phyloP scores from a whole-genome alignment of 1,140 invertebrate species.

The Mya arenaria region DNA sequence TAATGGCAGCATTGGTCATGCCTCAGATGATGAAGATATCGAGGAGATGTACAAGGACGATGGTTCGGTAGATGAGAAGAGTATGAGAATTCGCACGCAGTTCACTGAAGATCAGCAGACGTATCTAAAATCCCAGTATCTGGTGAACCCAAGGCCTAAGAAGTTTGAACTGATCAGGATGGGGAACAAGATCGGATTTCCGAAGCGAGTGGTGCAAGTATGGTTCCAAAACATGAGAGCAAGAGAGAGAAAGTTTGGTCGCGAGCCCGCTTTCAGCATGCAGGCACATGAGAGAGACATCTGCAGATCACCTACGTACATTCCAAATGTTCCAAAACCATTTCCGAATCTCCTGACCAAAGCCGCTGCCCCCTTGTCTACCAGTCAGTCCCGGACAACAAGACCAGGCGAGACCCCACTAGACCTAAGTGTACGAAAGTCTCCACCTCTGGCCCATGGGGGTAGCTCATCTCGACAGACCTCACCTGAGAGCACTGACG shows the following conservation, averaged over 20 bases:
- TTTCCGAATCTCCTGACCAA: not conserved
- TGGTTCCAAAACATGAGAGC: constrained; percentile 99
- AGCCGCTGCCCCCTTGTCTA: not conserved
- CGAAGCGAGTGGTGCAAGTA: constrained; percentile 95
- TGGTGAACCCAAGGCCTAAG: constrained; percentile 94
- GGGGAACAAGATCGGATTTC: constrained; percentile 93
- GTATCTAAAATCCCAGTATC: constrained; percentile 93
- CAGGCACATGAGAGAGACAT: constrained; percentile 34
- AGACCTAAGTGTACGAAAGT: constrained; percentile 90
- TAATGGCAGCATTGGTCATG: constrained; percentile 65
- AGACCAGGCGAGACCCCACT: constrained; percentile 86
- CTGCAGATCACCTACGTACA: constrained; percentile 64
- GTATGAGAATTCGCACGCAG: constrained; percentile 91
- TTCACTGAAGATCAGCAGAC: constrained; percentile 96
- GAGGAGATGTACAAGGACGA: constrained; percentile 65
- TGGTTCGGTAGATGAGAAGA: constrained; percentile 65
- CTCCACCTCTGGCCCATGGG: constrained; percentile 76
- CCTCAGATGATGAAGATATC: constrained; percentile 70
- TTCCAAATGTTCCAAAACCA: constrained; percentile 73
- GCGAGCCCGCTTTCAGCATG: not conserved
- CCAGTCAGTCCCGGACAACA: not conserved
- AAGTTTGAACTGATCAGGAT: constrained; percentile 94
- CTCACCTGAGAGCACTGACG: constrained; percentile 55
- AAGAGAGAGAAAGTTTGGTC: constrained; percentile 84
- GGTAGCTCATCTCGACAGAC: constrained; percentile 60